phyloP scores from a whole-genome alignment of 2,113 vertebrate species.

The Salvelinus alpinus region DNA sequence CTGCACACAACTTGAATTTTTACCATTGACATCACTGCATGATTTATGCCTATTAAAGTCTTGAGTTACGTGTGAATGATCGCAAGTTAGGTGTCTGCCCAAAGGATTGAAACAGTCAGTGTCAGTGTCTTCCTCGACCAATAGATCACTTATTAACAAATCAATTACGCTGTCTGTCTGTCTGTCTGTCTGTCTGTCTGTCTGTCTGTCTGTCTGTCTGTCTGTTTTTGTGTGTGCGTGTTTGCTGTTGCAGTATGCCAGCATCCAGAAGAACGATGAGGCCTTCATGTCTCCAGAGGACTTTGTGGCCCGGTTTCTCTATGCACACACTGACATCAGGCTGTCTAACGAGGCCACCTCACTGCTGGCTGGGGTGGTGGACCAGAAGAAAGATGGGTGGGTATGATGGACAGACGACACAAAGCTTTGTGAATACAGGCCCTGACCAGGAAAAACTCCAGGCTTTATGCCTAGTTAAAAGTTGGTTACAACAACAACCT shows the following conservation, averaged over 20 bases:
- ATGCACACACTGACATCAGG: constrained; percentile 77
- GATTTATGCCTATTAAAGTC: not conserved
- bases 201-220: no score
- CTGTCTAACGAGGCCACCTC: constrained; percentile 76
- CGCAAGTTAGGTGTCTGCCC: no score
- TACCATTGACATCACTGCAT: not conserved
- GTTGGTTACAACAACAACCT: no score
- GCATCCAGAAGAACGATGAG: constrained; percentile 83
- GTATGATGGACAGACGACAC: constrained; percentile 32
- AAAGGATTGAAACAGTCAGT: no score
- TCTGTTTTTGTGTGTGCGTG: not conserved
- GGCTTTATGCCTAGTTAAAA: no score
- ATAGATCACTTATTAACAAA: no score
- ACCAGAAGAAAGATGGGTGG: constrained; percentile 89
- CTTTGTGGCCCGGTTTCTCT: constrained; percentile 82
- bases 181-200: no score
- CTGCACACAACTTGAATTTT: no score
- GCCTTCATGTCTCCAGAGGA: constrained; percentile 84
- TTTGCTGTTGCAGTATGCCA: constrained; percentile 78
- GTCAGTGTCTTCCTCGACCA: no score
- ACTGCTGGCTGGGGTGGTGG: constrained; percentile 83
- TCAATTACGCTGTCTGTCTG: no score
- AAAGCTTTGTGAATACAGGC: no score
- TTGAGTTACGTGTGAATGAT: not conserved
- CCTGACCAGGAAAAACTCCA: no score